Percentiles rank a stretch among this genome's conserved stretches.
These are phyloP conservation scores for Masnerella sp. DNA, from an alignment of 2,888 invertebrate species.

Conservation along the genomic window DNA sequence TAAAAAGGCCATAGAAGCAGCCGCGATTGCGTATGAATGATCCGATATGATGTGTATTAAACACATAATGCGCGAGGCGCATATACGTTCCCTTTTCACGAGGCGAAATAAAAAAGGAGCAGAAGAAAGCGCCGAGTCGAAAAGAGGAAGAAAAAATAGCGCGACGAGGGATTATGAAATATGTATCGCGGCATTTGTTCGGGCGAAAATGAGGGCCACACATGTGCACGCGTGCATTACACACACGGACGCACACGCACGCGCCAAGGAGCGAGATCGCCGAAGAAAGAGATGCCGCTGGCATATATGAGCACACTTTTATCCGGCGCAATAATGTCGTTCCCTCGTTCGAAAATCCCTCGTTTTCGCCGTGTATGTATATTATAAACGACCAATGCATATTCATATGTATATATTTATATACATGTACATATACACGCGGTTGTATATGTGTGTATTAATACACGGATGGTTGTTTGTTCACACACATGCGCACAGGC, in stretches of 20 bases:
- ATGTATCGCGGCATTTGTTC: constrained; percentile 55
- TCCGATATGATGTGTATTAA: constrained; percentile 28
- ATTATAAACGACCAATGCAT: constrained; percentile 22
- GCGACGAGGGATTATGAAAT: constrained; percentile 57
- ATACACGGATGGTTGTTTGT: too few relatives aligned
- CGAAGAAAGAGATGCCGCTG: constrained; percentile 41
- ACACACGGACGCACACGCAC: constrained; percentile 22
- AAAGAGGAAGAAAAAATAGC: constrained; percentile 40
- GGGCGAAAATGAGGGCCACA: constrained; percentile 57
- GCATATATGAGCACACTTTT: constrained; percentile 63
- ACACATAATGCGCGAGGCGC: constrained; percentile 36
- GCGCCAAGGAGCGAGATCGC: constrained; percentile 34
- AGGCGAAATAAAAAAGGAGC: constrained; percentile 17
- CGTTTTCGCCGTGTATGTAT: constrained; percentile 31
- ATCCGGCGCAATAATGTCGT: constrained; percentile 68
- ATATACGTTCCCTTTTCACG: constrained; percentile 18
- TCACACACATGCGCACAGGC: constrained; percentile 18
- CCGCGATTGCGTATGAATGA: constrained; percentile 34
- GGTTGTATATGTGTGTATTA: too few relatives aligned
- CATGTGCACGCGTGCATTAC: constrained; percentile 33
- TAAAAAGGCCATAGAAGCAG: constrained; percentile 29
- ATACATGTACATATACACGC: too few relatives aligned
- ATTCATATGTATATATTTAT: constrained; percentile 6
- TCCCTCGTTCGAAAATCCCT: constrained; percentile 61
- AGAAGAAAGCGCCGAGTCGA: constrained; percentile 28